Percentiles rank a stretch among this genome's conserved stretches.
Evolutionary conservation across 2,113 vertebrate species (phyloP).

Genomic region (Psilopsiagon aymara): DNA sequence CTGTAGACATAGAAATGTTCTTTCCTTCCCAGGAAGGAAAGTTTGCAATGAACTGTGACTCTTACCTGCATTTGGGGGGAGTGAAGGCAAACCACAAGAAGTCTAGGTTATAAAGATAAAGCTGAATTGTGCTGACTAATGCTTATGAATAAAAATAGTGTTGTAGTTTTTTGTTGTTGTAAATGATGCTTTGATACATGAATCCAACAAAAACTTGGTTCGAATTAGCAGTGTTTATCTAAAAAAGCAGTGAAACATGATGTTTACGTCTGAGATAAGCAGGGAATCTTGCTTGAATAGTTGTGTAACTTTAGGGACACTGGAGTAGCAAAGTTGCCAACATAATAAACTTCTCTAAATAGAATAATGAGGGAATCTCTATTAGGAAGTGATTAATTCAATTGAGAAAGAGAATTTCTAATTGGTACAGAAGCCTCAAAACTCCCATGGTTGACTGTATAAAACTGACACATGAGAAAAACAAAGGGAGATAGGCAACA

Average conservation of each 20-base stretch:
- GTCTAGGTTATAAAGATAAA: not conserved
- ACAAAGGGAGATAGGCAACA: not conserved
- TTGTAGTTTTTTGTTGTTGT: not conserved
- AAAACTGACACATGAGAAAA: not conserved
- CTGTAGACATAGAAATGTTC: not conserved
- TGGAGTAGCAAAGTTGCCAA: not conserved
- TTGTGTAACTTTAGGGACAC: not conserved
- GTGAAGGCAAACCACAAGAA: not conserved
- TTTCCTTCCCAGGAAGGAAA: not conserved
- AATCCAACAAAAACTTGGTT: not conserved
- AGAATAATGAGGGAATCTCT: constrained; percentile 5
- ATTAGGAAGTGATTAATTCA: not conserved
- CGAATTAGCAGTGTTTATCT: not conserved
- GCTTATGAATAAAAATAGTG: not conserved
- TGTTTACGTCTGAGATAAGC: not conserved
- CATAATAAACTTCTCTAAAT: not conserved
- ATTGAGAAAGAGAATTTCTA: not conserved
- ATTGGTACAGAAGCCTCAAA: not conserved
- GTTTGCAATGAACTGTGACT: not conserved
- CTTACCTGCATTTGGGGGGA: not conserved
- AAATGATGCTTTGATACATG: not conserved
- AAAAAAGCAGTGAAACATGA: not conserved
- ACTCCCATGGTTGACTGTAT: not conserved
- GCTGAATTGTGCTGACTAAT: not conserved
- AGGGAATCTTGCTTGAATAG: not conserved